Percentiles rank a stretch among this genome's conserved stretches.
phyloP scores from a whole-genome alignment of 1,140 invertebrate genomes.

The Platorchestia sp. region DNA sequence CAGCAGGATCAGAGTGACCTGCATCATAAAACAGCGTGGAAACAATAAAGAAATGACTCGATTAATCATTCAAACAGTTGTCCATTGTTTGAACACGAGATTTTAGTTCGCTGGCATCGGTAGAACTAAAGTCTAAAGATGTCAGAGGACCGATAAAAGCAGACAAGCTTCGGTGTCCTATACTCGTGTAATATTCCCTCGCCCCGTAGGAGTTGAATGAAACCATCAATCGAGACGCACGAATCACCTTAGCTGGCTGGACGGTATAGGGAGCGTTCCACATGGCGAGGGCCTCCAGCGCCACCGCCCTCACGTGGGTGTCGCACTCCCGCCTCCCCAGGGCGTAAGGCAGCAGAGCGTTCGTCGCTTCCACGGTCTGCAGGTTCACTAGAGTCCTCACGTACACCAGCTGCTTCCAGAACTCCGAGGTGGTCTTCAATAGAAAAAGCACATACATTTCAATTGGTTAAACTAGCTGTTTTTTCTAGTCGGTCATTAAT shows the following conservation, averaged over 20 bases:
- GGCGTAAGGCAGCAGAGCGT: background rate
- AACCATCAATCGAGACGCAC: background rate
- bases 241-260: background rate
- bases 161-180: background rate
- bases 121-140: background rate
- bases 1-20: background rate
- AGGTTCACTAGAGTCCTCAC: constrained; percentile 13
- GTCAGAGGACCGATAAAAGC: no score
- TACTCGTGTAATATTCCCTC: background rate
- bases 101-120: background rate
- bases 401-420: constrained; percentile 47
- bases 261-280: background rate
- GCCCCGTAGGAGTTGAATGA: background rate
- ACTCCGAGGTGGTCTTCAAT: background rate
- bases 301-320: constrained; percentile 14
- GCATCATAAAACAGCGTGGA: background rate
- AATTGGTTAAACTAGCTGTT: no score
- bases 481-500: no score
- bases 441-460: no score
- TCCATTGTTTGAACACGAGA: background rate
- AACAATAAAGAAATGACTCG: background rate
- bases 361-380: background rate
- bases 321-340: background rate
- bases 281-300: background rate
- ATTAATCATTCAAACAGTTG: background rate